Conservation (phyloP, 2,113 vertebrate genomes). For the Lota lota region DNA sequence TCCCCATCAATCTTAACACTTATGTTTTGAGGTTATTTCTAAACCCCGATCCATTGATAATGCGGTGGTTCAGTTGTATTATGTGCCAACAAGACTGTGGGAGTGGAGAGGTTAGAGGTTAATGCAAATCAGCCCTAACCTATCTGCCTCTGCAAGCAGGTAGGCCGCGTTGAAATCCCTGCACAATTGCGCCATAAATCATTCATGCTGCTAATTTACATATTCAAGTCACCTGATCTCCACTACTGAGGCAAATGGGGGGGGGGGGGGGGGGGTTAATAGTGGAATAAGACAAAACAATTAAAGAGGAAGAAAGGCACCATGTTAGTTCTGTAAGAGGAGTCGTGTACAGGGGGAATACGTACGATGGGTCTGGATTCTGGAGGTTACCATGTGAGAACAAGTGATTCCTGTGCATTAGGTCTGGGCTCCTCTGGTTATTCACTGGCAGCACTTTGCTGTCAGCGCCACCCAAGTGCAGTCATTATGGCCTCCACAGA, state of each 20-base stretch:
- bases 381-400: background rate
- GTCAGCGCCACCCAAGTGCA: conserved; percentile 45
- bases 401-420: conserved; percentile 16
- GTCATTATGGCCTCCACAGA: conserved; percentile 58
- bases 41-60: no score
- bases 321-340: background rate
- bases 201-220: conserved; percentile 63
- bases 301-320: background rate
- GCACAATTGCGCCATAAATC: conserved; percentile 57
- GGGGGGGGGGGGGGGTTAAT: background rate
- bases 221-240: conserved; percentile 61
- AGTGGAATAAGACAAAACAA: background rate
- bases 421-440: conserved; percentile 35
- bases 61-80: no score
- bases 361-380: background rate
- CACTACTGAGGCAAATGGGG: conserved; percentile 21
- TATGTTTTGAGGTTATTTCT: no score
- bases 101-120: conserved; percentile 44
- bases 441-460: conserved; percentile 41
- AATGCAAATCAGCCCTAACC: conserved; percentile 49
- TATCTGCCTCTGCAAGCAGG: background rate
- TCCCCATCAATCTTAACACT: no score
- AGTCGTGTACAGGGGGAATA: background rate
- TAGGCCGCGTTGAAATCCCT: conserved; percentile 33
- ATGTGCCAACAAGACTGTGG: background rate